phyloP scores from a whole-genome alignment of 2,888 invertebrate species.

The Pachydiplax longipennis region DNA sequence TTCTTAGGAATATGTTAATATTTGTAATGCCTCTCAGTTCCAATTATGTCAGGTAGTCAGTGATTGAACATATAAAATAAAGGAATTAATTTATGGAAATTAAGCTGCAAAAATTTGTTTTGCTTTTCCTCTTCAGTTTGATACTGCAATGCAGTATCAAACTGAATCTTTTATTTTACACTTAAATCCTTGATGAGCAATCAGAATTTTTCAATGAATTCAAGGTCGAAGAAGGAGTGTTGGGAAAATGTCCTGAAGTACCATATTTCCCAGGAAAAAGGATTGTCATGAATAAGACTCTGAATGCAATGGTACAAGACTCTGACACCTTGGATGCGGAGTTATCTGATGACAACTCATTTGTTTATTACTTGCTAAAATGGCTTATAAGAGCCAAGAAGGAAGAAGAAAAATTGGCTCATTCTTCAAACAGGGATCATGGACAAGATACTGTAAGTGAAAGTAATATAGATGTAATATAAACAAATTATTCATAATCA shows the following conservation, averaged over 20 bases:
- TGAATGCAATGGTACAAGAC: slow-evolving; percentile 33
- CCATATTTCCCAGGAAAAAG: slow-evolving; percentile 31
- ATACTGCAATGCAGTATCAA: background rate
- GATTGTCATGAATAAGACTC: background rate
- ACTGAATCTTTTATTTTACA: background rate
- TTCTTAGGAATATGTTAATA: no score
- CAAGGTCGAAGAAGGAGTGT: background rate
- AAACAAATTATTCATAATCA: background rate
- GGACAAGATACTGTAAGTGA: background rate
- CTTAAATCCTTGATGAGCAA: background rate
- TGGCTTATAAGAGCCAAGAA: slow-evolving; percentile 21
- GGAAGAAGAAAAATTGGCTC: slow-evolving; percentile 7
- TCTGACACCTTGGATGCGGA: background rate
- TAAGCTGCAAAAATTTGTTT: no score
- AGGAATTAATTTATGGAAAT: no score
- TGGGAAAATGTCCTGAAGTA: background rate
- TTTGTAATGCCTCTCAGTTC: no score
- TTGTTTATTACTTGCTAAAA: slow-evolving; percentile 1
- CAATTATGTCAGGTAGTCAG: no score
- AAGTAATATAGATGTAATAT: no score
- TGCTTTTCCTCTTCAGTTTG: no score
- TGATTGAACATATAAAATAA: no score
- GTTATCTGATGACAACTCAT: slow-evolving; percentile 22
- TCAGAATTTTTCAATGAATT: background rate
- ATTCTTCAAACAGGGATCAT: background rate